Percentiles rank a stretch among this genome's conserved stretches.
phyloP scores from a whole-genome alignment of 2,797 vertebrate species.

The Garrulus glandarius region DNA sequence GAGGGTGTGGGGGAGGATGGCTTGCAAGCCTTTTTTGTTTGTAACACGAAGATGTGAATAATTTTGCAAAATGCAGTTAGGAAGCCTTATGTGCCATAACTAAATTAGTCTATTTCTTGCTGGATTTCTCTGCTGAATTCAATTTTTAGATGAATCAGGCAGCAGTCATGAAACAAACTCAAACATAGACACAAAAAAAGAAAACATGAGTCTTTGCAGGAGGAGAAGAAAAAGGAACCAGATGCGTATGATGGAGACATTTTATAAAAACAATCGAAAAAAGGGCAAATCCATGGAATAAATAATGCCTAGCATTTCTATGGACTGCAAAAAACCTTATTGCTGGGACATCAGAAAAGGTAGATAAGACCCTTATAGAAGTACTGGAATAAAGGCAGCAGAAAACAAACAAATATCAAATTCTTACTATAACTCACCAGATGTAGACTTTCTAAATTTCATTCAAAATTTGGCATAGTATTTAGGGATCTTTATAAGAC shows the following conservation, averaged over 20 bases:
- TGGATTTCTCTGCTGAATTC: not conserved
- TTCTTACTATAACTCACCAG: not conserved
- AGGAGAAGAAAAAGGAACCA: not conserved
- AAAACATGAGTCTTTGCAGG: not conserved
- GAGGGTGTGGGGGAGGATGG: not conserved
- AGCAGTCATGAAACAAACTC: not conserved
- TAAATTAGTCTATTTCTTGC: not conserved
- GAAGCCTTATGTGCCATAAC: not conserved
- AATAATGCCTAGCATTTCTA: not conserved
- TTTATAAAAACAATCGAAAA: not conserved
- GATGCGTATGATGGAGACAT: not conserved
- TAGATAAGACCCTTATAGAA: not conserved
- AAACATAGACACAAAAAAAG: not conserved
- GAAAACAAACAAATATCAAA: not conserved
- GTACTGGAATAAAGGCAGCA: not conserved
- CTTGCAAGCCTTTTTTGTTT: not conserved
- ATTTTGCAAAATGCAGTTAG: not conserved
- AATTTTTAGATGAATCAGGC: not conserved
- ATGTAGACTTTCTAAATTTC: not conserved
- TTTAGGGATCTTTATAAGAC: not conserved
- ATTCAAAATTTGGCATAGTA: not conserved
- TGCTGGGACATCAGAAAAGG: not conserved
- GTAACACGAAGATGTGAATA: not conserved
- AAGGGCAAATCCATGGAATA: not conserved
- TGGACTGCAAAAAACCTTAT: not conserved